Evolutionary conservation across 2,888 invertebrate species (phyloP), one percentile per base, ranked within the genome.

Genomic region (Parochlus steinenii): DNA sequence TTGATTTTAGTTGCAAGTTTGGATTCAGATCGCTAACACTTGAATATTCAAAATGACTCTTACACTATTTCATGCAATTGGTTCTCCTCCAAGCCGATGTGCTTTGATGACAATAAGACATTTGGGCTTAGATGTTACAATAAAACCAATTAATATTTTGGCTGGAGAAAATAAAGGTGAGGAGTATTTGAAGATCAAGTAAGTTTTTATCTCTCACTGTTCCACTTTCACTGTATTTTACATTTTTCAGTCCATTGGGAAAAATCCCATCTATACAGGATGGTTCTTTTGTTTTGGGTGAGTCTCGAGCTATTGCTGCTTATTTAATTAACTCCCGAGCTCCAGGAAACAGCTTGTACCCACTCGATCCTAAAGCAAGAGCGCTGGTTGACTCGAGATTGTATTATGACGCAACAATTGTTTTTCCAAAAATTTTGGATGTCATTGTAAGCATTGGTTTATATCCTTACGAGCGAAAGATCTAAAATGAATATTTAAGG

Each of bases 51-150:
- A n/a, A n/a, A n/a, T n/a, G n/a, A n/a, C n/a, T n/a, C n/a, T n/a
- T n/a, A n/a, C n/a, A n/a, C n/a, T n/a, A n/a, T n/a, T n/a, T n/a
- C n/a, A n/a, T n/a, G n/a, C n/a, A n/a, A n/a, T n/a, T n/a, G n/a
- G n/a, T n/a, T 73, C 73, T 48, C 68, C 64, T 2, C 74, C 74
- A 7, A 73, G 71, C 2, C 60, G 76, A 30, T 65, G 64, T 14
- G 72, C 71, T 8, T 53, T 71, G 39, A 51, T 75, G 39, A 63
- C 67, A 4, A 68, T 71, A 2, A 65, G 67, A 49, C 62, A 64
- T 18, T 45, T 74, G 8, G 68, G 65, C 22, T 55, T 71, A 6
- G 65, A 69, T 22, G 47, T 65, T 11, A 61, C 64, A 42, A 46
- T 60, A 11, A 48, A 31, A 7, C 14, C 11, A 8, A 18, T 36